These are phyloP conservation scores for Sinella curviseta DNA, from an alignment of 1,140 invertebrate genomes.

Conservation along the genomic window DNA sequence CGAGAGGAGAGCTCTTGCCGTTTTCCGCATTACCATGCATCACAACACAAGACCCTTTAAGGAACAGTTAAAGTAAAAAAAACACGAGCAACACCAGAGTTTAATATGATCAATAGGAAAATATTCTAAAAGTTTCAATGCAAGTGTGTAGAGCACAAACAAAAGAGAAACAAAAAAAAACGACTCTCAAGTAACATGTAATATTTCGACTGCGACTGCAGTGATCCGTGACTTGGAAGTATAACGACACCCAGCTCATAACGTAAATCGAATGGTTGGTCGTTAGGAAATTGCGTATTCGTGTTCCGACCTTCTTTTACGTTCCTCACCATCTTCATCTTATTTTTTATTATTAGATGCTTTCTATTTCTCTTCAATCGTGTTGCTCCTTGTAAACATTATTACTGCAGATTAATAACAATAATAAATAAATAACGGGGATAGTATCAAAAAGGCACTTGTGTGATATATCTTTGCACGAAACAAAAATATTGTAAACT, in stretches of 20 bases:
- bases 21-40: background rate
- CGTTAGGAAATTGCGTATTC: background rate
- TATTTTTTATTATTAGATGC: background rate
- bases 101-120: slow-evolving; percentile 24
- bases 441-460: too few relatives aligned
- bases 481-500: too few relatives aligned
- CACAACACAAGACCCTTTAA: background rate
- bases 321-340: too few relatives aligned
- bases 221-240: slow-evolving; percentile 25
- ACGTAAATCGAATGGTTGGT: background rate
- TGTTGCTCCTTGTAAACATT: background rate
- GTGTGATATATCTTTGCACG: too few relatives aligned
- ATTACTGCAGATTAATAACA: background rate
- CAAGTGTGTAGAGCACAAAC: background rate
- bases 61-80: background rate
- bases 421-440: too few relatives aligned
- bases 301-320: background rate
- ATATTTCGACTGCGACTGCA: background rate
- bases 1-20: too few relatives aligned
- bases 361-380: background rate
- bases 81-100: background rate
- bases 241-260: slow-evolving; percentile 7
- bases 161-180: too few relatives aligned
- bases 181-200: background rate
- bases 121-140: background rate